Evolutionary conservation across 2,888 invertebrate genomes (phyloP), one percentile per base, ranked within the genome.

Genomic region (Rhagophthalmus giganteus): DNA sequence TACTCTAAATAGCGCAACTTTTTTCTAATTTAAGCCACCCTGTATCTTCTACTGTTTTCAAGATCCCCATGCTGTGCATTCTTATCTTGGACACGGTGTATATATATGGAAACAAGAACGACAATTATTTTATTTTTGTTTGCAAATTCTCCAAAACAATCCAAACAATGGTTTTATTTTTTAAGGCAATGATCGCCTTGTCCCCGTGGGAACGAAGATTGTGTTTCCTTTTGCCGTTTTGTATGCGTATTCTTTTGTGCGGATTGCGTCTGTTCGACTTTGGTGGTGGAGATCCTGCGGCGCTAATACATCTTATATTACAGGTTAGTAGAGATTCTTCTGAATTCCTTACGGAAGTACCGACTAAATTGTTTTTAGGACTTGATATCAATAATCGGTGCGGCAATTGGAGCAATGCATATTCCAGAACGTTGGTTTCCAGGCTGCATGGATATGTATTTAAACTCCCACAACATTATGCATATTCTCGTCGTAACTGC

Each of bases 381-480:
- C 74, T 83, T 86, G 28, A 85, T 92, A 49, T 89, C 92, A 0
- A 82, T 91, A 63, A 78, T 89, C 34, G 93, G 93, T 44, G 92
- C 90, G 11, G 87, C 87, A 57, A 88, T 93, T 57, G 92, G 92
- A 13, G 93, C 92, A 24, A 79, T 91, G 76, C 87, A 90, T 68
- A 85, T 93, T 65, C 93, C 93, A 12, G 93, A 93, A 76, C 88
- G 90, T 73, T 93, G 91, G 91, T 86, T 89, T 73, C 92, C 92
- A 2, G 92, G 92, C 16, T 74, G 82, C 26, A 84, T 92, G 65
- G 93, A 93, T 77, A 80, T 88, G 71, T 86, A 86, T 74, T 82
- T 90, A 66, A 93, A 93, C 76, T 93, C 92, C 16, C 93, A 93
- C 77, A 92, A 93, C 76, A 89, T 93, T 67, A 93, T 93, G 93